Percentiles rank a stretch among this genome's conserved stretches.
Conservation (phyloP, 2,888 invertebrate species). For the Apotomis betuletana region DNA sequence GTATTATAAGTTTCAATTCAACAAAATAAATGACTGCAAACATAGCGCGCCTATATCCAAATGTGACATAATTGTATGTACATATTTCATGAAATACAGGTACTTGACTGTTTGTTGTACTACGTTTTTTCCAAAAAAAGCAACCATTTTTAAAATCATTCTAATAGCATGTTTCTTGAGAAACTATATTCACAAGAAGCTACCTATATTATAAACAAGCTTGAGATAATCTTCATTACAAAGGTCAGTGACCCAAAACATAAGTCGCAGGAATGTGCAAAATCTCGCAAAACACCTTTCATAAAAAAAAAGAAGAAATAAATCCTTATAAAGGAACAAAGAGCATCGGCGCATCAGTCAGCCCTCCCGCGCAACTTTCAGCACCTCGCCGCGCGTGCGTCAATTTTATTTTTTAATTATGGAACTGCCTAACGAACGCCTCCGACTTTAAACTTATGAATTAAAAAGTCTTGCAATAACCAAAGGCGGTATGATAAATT, state of each 20-base stretch:
- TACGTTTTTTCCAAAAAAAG: too few relatives aligned
- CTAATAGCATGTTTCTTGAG: too few relatives aligned
- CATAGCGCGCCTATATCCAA: too few relatives aligned
- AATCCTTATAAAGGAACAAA: conserved; percentile 44
- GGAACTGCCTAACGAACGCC: conserved; percentile 74
- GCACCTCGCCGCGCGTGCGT: conserved; percentile 61
- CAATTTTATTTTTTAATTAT: conserved; percentile 77
- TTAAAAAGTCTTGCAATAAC: conserved; percentile 36
- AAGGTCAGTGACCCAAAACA: conserved; percentile 24
- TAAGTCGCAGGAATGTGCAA: conserved; percentile 33
- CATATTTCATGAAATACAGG: too few relatives aligned
- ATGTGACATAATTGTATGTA: too few relatives aligned
- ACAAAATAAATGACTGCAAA: too few relatives aligned
- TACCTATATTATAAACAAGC: not conserved
- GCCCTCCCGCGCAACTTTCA: conserved; percentile 62
- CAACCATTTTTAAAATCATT: not conserved
- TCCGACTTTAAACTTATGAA: conserved; percentile 49
- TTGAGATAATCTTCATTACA: not conserved
- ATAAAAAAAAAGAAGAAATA: conserved; percentile 36
- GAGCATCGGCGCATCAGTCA: conserved; percentile 56
- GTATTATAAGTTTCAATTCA: too few relatives aligned
- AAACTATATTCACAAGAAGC: too few relatives aligned
- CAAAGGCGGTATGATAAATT: not conserved
- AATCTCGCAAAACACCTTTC: conserved; percentile 35
- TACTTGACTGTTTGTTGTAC: too few relatives aligned